Base-by-base conservation (phyloP, 2,797 vertebrate species). In the Bucorvus abyssinicus region DNA sequence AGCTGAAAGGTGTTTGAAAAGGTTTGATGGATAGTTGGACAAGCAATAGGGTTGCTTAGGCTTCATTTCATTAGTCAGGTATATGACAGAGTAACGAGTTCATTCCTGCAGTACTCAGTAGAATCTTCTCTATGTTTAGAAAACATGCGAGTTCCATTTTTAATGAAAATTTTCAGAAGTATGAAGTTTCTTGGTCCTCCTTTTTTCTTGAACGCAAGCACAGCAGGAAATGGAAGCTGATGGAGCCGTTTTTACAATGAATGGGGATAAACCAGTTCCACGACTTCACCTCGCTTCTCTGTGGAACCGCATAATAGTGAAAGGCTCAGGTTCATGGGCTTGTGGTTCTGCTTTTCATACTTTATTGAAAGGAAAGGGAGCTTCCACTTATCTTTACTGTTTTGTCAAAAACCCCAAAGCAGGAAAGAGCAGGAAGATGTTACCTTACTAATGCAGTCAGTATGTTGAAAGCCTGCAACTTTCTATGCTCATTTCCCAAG, bases 71-170 rank as follows among this genome's bases (percentile, higher is more conserved):
- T 83, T 29, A 52, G 32, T 42, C 36, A 18, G 29, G 6, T 63
- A 23, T 67, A 32, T 55, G 60, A 36, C 44, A 53, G 32, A 80
- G 14, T 53, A 21, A 56, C 42, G 44, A 59, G 10, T 60, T 77
- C 9, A 11, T 94, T 93, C 56, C 47, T 78, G 7, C 36, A 69
- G 13, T 45, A 23, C 49, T 74, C 29, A 13, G 4, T 42, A 63
- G 49, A 94, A 87, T 77, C 36, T 60, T 16, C 30, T 82, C 18
- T 57, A 29, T 52, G 77, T 87, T 67, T 84, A 64, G 68, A 84
- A 84, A 82, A 22, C 3, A 17, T 7, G 4, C 6, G 1, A 55
- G 87, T 78, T 87, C 20, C 53, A 42, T 65, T 89, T 73, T 84
- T 89, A 89, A 70, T 73, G 42, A 76, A 52, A 47, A 59, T 69